Evolutionary conservation across 2,797 vertebrate genomes (phyloP), one percentile per base, ranked within the genome.

Genomic region (Cyprinodon diabolis): DNA sequence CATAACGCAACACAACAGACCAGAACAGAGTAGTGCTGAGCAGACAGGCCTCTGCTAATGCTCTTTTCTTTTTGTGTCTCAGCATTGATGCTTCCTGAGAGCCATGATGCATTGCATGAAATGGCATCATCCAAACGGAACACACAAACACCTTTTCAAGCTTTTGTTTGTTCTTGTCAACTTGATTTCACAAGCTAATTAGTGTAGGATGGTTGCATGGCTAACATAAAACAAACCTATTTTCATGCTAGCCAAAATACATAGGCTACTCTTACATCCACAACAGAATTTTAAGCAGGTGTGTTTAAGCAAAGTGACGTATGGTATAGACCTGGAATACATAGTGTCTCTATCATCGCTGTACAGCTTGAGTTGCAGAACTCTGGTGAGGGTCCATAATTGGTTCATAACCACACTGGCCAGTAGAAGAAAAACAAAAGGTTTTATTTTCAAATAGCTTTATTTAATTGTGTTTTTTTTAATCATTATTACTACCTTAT

Each of bases 101-200:
- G 86, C 90, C 90, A 88, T 92, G 89, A 84, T 90, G 91, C 89
- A 71, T 93, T 91, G 90, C 90, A 86, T 91, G 91, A 93, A 94
- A 94, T 86, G 90, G 88, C 92, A 90, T 92, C 93, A 92, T 84
- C 91, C 92, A 79, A 91, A 89, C 83, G 66, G 25, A 89, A 85
- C 82, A 83, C 83, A 89, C 88, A 91, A 91, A 90, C 90, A 92
- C 90, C 89, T 91, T 93, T 90, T 91, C 82, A 92, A 66, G 87
- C 87, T 88, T 90, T 93, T 93, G 91, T 93, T 74, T 88, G 0
- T 79, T 90, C 85, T 89, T 90, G 87, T 92, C 87, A 88, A 79
- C 63, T 83, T 89, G 89, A 93, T 94, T 94, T 92, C 86, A 92
- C 89, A 72, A 92, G 89, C 85, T 91, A 88, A 93, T 93, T 90